Conservation (phyloP, 2,888 invertebrate genomes). For the Thyatira batis region DNA sequence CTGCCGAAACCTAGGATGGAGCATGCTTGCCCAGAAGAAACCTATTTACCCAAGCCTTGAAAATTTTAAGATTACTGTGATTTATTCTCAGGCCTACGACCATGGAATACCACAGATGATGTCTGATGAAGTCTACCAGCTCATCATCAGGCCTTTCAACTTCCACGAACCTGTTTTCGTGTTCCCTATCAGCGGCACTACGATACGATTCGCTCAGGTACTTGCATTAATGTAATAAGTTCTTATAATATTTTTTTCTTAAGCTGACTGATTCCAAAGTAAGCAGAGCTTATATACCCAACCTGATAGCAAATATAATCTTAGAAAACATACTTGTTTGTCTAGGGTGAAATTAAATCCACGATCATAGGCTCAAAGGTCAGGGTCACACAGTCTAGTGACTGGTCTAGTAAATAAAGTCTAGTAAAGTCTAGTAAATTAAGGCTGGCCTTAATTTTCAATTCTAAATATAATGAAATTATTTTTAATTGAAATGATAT, state of each 20-base stretch:
- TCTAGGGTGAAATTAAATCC: no score
- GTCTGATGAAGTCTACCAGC: slow-evolving; percentile 63
- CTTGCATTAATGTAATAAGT: not conserved
- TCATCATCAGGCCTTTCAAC: slow-evolving; percentile 81
- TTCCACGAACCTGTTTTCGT: slow-evolving; percentile 80
- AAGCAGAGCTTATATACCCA: no score
- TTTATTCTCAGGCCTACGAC: slow-evolving; percentile 75
- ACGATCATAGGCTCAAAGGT: no score
- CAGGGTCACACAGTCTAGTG: no score
- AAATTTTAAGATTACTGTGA: not conserved
- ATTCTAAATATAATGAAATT: not conserved
- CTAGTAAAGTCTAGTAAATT: no score
- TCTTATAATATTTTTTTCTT: not conserved
- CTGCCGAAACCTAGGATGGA: no score
- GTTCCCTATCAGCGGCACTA: slow-evolving; percentile 63
- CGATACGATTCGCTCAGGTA: slow-evolving; percentile 70
- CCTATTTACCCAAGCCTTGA: no score
- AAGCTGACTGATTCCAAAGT: not conserved
- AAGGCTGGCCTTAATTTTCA: no score
- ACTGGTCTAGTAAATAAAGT: no score
- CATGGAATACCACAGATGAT: slow-evolving; percentile 69
- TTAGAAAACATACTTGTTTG: no score
- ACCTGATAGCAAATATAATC: no score
- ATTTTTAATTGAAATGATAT: not conserved
- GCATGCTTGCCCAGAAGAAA: no score